Evolutionary conservation across 1,140 invertebrate species (phyloP).

Genomic region (Leptestheria dahalacensis): DNA sequence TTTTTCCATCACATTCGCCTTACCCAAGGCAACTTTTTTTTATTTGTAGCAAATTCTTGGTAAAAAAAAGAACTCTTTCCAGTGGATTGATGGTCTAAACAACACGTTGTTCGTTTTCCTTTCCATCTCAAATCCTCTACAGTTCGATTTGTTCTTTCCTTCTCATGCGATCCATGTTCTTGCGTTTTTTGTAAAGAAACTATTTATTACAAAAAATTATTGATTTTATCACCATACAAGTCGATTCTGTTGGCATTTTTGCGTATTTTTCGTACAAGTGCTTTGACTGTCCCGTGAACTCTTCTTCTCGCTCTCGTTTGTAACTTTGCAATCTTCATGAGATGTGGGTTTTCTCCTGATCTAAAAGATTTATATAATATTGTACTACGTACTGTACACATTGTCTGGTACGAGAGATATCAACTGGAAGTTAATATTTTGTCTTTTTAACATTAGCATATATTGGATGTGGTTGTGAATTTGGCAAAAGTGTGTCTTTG

Average conservation of each 20-base stretch:
- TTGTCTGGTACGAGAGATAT: neutral
- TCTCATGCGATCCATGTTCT: no score
- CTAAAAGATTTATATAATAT: no score
- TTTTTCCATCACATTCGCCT: neutral
- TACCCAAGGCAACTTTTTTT: neutral
- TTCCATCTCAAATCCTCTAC: neutral
- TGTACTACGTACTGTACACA: neutral
- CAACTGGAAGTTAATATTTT: neutral
- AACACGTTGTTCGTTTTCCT: neutral
- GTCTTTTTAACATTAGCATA: neutral
- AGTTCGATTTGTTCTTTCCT: no score
- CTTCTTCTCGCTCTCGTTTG: no score
- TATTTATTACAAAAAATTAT: no score
- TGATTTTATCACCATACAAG: no score
- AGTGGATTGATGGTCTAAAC: neutral
- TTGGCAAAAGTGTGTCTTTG: neutral
- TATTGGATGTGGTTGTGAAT: neutral
- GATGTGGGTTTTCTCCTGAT: neutral
- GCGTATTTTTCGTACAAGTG: no score
- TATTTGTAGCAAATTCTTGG: neutral
- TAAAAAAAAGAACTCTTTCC: neutral
- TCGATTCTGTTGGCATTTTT: no score
- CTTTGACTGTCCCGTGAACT: no score
- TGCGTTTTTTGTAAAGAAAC: no score
- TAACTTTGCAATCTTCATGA: neutral